phyloP scores from a whole-genome alignment of 1,140 invertebrate species.

The Phymastichus coffea region DNA sequence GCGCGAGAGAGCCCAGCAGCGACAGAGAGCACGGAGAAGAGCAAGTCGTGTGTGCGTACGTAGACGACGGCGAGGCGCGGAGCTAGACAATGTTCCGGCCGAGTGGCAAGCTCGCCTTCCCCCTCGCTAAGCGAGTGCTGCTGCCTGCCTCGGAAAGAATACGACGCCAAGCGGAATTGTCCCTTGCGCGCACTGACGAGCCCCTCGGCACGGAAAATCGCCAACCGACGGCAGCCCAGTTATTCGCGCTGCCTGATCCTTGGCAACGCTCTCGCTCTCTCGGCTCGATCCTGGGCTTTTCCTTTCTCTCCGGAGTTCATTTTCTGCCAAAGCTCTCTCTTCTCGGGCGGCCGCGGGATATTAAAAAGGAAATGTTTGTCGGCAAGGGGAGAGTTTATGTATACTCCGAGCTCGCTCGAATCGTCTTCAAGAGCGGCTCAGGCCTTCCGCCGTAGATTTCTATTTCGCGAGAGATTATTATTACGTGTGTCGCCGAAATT shows the following conservation, averaged over 20 bases:
- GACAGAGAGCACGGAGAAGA: too few relatives aligned
- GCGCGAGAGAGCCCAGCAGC: too few relatives aligned
- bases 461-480: too few relatives aligned
- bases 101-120: conserved; percentile 33
- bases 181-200: background rate
- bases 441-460: background rate
- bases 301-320: conserved; percentile 22
- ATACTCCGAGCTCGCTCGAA: too few relatives aligned
- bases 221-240: background rate
- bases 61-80: background rate
- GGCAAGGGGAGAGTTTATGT: background rate
- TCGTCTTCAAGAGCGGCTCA: background rate
- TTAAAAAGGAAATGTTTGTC: conserved; percentile 18
- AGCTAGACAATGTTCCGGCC: conserved; percentile 39
- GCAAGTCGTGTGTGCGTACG: background rate
- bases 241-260: conserved; percentile 30
- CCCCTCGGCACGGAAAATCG: conserved; percentile 26
- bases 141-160: too few relatives aligned
- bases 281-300: background rate
- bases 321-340: conserved; percentile 13
- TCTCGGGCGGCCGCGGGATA: background rate
- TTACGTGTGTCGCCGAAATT: too few relatives aligned
- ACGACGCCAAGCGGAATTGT: conserved; percentile 39
- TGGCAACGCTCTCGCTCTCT: conserved; percentile 15
- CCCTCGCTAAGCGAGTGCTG: too few relatives aligned